A percentile compares a stretch with the other conserved stretches of the same genome.
These are phyloP conservation scores for Hypotaenidia okinawae DNA, from an alignment of 2,797 vertebrate species.

Conservation along the genomic window DNA sequence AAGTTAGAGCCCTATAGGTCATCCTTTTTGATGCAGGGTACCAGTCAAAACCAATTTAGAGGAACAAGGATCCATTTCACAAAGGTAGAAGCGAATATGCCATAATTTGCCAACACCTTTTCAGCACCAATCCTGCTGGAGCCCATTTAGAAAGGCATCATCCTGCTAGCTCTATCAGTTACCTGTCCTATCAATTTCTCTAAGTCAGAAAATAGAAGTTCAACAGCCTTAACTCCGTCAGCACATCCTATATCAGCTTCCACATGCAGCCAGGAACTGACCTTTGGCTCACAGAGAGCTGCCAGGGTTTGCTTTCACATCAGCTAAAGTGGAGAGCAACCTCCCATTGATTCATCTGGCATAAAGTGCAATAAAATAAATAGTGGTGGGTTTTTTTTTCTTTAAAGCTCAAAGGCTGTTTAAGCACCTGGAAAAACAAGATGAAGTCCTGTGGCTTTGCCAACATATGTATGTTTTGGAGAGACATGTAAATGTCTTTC, in stretches of 20 bases:
- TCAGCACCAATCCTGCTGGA: not conserved
- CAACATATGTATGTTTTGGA: not conserved
- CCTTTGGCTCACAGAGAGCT: not conserved
- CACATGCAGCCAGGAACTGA: rapidly evolving
- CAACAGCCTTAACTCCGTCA: not conserved
- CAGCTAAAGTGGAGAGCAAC: not conserved
- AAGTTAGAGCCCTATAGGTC: not conserved
- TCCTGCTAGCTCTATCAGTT: not conserved
- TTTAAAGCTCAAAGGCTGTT: not conserved
- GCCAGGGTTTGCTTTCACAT: not conserved
- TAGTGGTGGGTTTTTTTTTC: not conserved
- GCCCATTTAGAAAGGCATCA: not conserved
- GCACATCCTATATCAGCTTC: not conserved
- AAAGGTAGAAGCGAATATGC: rapidly evolving
- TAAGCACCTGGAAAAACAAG: conserved; percentile 54
- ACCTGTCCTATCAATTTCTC: not conserved
- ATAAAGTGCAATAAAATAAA: not conserved
- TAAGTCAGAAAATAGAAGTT: not conserved
- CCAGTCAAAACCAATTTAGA: not conserved
- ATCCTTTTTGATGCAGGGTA: not conserved
- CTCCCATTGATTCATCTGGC: not conserved
- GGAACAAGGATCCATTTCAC: not conserved
- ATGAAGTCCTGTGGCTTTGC: not conserved
- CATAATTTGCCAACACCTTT: not conserved
- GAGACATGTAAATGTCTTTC: not conserved